Evolutionary conservation across 2,113 vertebrate genomes (phyloP).

Genomic region (Pogonocichla stellata): DNA sequence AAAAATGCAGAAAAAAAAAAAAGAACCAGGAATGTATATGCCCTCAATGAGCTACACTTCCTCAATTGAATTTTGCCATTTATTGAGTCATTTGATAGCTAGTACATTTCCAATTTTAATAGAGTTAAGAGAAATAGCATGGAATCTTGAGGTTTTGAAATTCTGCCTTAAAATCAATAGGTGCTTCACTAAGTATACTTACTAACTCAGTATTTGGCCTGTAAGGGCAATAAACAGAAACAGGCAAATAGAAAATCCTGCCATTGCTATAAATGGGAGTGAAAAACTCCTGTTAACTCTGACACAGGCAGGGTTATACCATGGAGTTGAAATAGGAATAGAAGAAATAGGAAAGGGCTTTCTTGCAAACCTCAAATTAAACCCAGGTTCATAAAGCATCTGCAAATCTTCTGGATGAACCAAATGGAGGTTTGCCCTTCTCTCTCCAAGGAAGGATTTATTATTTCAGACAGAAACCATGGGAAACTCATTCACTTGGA

Average conservation of each 20-base stretch:
- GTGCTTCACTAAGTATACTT: background rate
- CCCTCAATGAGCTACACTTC: background rate
- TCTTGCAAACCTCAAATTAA: slow-evolving; percentile 32
- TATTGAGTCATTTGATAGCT: background rate
- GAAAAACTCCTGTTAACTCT: background rate
- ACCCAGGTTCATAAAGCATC: slow-evolving; percentile 27
- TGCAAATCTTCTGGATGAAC: slow-evolving; percentile 13
- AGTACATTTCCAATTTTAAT: background rate
- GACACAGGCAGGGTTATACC: background rate
- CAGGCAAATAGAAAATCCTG: background rate
- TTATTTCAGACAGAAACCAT: slow-evolving; percentile 38
- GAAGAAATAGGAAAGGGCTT: background rate
- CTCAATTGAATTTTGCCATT: background rate
- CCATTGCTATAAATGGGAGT: background rate
- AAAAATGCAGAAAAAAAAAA: background rate
- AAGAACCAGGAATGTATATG: background rate
- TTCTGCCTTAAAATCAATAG: background rate
- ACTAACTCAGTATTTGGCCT: background rate
- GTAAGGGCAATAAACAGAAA: background rate
- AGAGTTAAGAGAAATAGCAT: background rate
- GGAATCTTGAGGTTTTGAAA: background rate
- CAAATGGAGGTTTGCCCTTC: background rate
- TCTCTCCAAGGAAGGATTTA: background rate
- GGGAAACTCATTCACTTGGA: slow-evolving; percentile 47
- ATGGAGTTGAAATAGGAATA: background rate